These are phyloP conservation scores for Crocallis elinguaria DNA, from an alignment of 2,888 invertebrate genomes.

Conservation along the genomic window DNA sequence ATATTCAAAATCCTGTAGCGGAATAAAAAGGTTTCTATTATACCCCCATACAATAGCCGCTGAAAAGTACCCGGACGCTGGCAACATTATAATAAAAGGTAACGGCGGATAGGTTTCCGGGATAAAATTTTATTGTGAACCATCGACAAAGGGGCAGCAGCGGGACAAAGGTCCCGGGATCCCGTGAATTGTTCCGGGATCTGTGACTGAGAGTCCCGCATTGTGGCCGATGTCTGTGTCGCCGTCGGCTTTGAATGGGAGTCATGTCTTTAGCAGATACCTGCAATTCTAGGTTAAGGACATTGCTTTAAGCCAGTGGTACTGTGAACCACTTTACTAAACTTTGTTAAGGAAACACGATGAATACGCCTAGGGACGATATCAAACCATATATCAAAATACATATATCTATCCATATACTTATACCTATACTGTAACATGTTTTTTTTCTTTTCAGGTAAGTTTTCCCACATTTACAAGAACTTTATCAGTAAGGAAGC, in stretches of 20 bases:
- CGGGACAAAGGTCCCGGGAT: slow-evolving; percentile 45
- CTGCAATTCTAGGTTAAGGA: not conserved
- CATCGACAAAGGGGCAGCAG: slow-evolving; percentile 72
- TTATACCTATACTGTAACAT: too few relatives aligned
- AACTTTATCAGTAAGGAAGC: not conserved
- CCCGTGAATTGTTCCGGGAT: slow-evolving; percentile 44
- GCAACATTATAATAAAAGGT: slow-evolving; percentile 83
- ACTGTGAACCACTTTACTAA: not conserved
- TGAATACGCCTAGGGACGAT: too few relatives aligned
- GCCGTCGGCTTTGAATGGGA: slow-evolving; percentile 12
- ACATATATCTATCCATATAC: too few relatives aligned
- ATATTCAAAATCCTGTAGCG: slow-evolving; percentile 71
- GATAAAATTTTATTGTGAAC: slow-evolving; percentile 80
- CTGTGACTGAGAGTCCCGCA: slow-evolving; percentile 49
- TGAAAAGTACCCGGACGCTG: slow-evolving; percentile 77
- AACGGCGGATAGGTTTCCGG: slow-evolving; percentile 81
- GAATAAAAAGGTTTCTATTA: slow-evolving; percentile 80
- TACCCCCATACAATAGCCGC: slow-evolving; percentile 68
- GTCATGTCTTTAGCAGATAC: slow-evolving; percentile 18
- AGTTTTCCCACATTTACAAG: not conserved
- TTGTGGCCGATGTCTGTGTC: slow-evolving; percentile 32
- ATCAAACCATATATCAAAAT: not conserved
- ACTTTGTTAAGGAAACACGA: too few relatives aligned
- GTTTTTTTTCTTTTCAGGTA: not conserved
- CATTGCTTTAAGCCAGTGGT: not conserved